Percentiles rank a stretch among this genome's conserved stretches.
Conservation (phyloP, 2,797 vertebrate species). For the Sebastes steindachneri region DNA sequence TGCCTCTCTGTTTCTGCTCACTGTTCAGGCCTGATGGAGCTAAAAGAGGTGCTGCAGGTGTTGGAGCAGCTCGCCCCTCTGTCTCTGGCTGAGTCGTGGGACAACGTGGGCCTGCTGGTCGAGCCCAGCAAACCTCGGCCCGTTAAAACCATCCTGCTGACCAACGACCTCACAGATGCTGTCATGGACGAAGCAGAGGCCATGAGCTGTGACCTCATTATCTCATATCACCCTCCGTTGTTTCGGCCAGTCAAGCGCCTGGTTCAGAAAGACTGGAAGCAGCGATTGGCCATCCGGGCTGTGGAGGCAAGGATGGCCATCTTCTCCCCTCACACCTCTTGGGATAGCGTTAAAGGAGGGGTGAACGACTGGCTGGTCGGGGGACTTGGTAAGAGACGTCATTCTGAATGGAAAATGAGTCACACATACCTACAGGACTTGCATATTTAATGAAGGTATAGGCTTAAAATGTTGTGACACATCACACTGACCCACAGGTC, state of each 20-base stretch:
- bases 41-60: constrained; percentile 84
- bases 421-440: background rate
- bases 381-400: constrained; percentile 90
- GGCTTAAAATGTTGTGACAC: constrained; percentile 16
- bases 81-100: constrained; percentile 93
- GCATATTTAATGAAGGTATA: constrained; percentile 32
- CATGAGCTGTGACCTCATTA: constrained; percentile 85
- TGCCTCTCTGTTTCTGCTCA: constrained; percentile 1
- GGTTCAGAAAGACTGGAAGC: constrained; percentile 92
- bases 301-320: constrained; percentile 89
- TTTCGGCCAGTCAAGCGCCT: constrained; percentile 89
- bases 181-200: constrained; percentile 92
- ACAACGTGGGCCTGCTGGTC: constrained; percentile 94
- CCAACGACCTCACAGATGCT: constrained; percentile 90
- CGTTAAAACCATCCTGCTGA: constrained; percentile 88
- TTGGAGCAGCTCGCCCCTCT: constrained; percentile 90
- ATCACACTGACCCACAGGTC: background rate
- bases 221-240: constrained; percentile 94
- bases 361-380: constrained; percentile 92
- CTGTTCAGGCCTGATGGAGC: constrained; percentile 78
- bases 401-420: constrained; percentile 26
- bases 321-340: constrained; percentile 95
- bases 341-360: constrained; percentile 89
- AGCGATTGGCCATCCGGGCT: constrained; percentile 88
- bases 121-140: constrained; percentile 88